Percentiles rank a stretch among this genome's conserved stretches.
Evolutionary conservation across 2,797 vertebrate species (phyloP).

Genomic region (Anomalospiza imberbis): DNA sequence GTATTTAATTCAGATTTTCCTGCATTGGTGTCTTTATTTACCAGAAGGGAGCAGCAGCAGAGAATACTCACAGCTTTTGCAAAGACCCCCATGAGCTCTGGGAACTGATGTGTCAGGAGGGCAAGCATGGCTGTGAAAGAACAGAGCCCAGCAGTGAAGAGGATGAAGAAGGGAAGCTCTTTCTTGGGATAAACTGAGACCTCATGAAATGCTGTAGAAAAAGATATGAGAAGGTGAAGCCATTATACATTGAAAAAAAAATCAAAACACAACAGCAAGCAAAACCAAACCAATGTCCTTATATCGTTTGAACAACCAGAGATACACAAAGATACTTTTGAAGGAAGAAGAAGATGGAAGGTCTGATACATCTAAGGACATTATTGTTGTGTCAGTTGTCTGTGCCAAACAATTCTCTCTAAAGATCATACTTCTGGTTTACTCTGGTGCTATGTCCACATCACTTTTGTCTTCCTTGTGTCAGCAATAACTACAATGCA

Average conservation of each 20-base stretch:
- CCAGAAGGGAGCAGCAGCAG: not conserved
- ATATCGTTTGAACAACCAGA: not conserved
- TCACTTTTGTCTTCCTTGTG: not conserved
- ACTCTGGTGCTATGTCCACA: not conserved
- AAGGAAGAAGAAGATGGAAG: not conserved
- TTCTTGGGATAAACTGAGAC: slow-evolving; percentile 99
- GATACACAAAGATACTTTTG: not conserved
- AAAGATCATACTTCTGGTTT: not conserved
- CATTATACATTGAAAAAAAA: not conserved
- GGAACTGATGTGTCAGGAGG: slow-evolving; percentile 98
- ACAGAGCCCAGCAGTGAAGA: slow-evolving; percentile 95
- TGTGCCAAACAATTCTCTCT: not conserved
- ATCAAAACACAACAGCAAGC: not conserved
- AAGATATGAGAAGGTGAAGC: not conserved
- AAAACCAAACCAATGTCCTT: not conserved
- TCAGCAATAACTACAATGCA: not conserved
- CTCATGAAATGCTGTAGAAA: slow-evolving; percentile 93
- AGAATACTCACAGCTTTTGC: slow-evolving; percentile 94
- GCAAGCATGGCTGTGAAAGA: slow-evolving; percentile 99
- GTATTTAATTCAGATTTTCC: not conserved
- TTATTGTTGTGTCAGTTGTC: not conserved
- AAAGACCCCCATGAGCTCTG: slow-evolving; percentile 98
- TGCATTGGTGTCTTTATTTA: not conserved
- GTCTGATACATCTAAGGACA: not conserved
- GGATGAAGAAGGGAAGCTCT: slow-evolving; percentile 98